These are phyloP conservation scores for Oegoconia quadripuncta DNA, from an alignment of 2,888 invertebrate species.

Conservation along the genomic window DNA sequence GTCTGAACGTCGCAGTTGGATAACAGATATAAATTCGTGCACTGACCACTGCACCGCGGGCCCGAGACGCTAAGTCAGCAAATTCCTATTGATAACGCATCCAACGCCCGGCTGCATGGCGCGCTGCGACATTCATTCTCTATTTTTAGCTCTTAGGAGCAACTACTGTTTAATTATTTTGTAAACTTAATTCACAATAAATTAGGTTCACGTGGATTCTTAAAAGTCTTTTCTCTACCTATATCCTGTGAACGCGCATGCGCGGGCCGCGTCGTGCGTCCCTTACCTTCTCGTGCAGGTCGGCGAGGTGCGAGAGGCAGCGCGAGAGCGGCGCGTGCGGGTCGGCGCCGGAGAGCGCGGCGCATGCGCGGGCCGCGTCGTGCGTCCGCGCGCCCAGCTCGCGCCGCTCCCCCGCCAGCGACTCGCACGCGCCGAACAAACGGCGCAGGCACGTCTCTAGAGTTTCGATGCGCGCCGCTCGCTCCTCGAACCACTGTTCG, in stretches of 20 bases:
- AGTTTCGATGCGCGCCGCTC: slow-evolving; percentile 92
- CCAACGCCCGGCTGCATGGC: slow-evolving; percentile 95
- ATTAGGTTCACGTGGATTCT: too few relatives aligned
- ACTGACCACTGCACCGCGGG: too few relatives aligned
- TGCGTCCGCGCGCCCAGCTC: slow-evolving; percentile 90
- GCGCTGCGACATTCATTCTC: too few relatives aligned
- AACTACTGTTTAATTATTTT: too few relatives aligned
- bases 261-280: slow-evolving; percentile 92
- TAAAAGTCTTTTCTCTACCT: too few relatives aligned
- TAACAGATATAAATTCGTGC: too few relatives aligned
- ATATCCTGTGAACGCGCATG: too few relatives aligned
- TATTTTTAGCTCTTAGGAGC: too few relatives aligned
- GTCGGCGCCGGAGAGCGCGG: slow-evolving; percentile 92
- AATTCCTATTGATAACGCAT: too few relatives aligned
- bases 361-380: slow-evolving; percentile 92
- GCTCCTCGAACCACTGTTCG: slow-evolving; percentile 98
- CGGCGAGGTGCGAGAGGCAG: slow-evolving; percentile 84
- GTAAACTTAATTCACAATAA: too few relatives aligned
- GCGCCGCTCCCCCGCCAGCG: slow-evolving; percentile 90
- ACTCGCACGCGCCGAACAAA: slow-evolving; percentile 91
- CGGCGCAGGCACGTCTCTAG: slow-evolving; percentile 93
- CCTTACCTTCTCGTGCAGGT: slow-evolving; percentile 56
- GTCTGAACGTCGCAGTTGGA: too few relatives aligned
- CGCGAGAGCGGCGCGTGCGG: slow-evolving; percentile 94
- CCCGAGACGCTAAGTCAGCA: too few relatives aligned